Evolutionary conservation across 2,113 vertebrate genomes (phyloP), one percentile per base, ranked within the genome.

Genomic region (Cochlearius cochlearius): DNA sequence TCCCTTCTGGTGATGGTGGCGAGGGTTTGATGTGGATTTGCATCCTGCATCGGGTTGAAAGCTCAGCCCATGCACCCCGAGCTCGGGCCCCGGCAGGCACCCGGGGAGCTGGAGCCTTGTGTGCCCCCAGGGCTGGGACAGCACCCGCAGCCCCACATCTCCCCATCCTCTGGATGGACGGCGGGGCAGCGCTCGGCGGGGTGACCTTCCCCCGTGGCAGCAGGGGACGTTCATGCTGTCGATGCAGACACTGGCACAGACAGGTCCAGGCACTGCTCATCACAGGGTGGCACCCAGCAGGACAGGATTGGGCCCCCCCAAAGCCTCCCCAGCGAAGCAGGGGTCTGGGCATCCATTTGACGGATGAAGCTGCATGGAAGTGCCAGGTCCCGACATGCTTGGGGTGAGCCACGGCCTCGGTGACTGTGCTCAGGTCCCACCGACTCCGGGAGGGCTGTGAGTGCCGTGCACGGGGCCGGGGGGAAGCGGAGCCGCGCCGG

Each of bases 161-260:
- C 55, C 55, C 49, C 32, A n/a, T 78, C 34, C n/a, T 23, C 81
- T 1, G 2, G 39, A 7, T 1, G 17, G 30, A 12, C 29, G 50
- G 22, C 4, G 4, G 18, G 27, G 21, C 45, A 53, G 15, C 3
- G 3, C 45, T 39, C 6, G 0, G 8, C 0, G 1, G 12, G 21
- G n/a, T 11, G 60, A 11, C 34, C 10, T 58, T 25, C 53, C 50
- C 75, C 73, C 6, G 1, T 14, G 78, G 15, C 50, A n/a, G 67
- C 58, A 32, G 45, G 47, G 30, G 15, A 50, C 78, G 32, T 8
- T 59, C 26, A 1, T 58, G 30, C 55, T 45, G 18, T 4, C 2
- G 6, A 2, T 3, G 27, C 4, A 22, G 34, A 17, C 15, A 1
- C 52, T 12, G 32, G 17, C 43, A 29, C 62, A 6, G 73, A 2